phyloP scores from a whole-genome alignment of 2,797 vertebrate species.

The Malacoraja senta region DNA sequence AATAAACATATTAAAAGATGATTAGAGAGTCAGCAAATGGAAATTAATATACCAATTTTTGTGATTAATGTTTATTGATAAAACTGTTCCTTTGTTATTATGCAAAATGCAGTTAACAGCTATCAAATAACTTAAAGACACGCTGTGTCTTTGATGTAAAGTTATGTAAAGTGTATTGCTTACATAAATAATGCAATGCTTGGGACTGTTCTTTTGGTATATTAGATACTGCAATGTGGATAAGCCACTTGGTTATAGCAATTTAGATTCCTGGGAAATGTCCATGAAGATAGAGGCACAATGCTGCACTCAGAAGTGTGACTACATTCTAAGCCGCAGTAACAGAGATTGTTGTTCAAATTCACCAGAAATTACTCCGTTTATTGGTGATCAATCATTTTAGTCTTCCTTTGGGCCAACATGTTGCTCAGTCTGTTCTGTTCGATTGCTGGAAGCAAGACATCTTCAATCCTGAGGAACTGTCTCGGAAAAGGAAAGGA shows the following conservation, averaged over 20 bases:
- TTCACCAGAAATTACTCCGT: too few relatives aligned
- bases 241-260: not conserved
- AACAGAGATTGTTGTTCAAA: not conserved
- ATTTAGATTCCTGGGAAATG: too few relatives aligned
- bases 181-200: not conserved
- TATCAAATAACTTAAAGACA: not conserved
- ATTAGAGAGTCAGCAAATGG: not conserved
- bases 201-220: not conserved
- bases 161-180: not conserved
- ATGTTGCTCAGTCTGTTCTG: too few relatives aligned
- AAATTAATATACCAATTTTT: not conserved
- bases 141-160: not conserved
- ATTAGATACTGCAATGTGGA: not conserved
- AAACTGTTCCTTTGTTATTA: not conserved
- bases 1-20: not conserved
- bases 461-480: too few relatives aligned
- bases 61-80: not conserved
- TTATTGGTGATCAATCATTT: too few relatives aligned
- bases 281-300: not conserved
- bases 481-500: too few relatives aligned
- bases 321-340: too few relatives aligned
- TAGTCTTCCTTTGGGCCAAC: too few relatives aligned
- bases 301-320: too few relatives aligned
- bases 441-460: too few relatives aligned
- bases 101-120: not conserved